Evolutionary conservation across 2,888 invertebrate species (phyloP), one percentile per base, ranked within the genome.

Genomic region (Synanthedon andrenaeformis): DNA sequence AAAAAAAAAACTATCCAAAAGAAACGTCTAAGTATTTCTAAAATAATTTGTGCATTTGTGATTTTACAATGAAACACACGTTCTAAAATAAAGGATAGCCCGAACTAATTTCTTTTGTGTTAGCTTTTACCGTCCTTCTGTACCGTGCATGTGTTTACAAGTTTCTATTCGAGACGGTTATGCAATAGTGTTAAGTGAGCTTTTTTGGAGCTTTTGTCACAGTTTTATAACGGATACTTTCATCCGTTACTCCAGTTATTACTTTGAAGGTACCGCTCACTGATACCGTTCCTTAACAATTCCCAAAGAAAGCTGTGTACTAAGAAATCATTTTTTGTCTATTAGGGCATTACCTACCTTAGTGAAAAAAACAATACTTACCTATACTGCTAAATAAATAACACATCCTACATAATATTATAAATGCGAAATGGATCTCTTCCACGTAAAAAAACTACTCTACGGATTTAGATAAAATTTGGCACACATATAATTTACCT

Each of bases 181-280:
- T 6, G 14, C 45, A 45, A 45, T 3, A 13, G 45, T 13, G n/a
- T 45, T n/a, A 14, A 45, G 14, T 58, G 62, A 59, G 59, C 61
- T 78, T 77, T 23, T 78, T 76, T 68, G 67, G 35, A 35, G 61
- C 49, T 59, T 66, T 64, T 68, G 66, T 63, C 60, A 72, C 59
- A 66, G 62, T 65, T 78, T 76, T 78, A 73, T 78, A 78, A 79
- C 80, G 61, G 76, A 78, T 79, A 79, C 80, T 80, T 80, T 80
- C 79, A 77, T 77, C 72, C 76, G 79, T 79, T 79, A 85, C 69
- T 57, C 76, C 66, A 79, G 72, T 80, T 81, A 63, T 60, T 62
- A 54, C 72, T 82, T 82, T 82, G 77, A 73, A 68, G 60, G 55
- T 53, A 64, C 80, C 85, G 83, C 72, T 61, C 55, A 60, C 66